phyloP scores from a whole-genome alignment of 2,797 vertebrate genomes.

The Myotis daubentonii region DNA sequence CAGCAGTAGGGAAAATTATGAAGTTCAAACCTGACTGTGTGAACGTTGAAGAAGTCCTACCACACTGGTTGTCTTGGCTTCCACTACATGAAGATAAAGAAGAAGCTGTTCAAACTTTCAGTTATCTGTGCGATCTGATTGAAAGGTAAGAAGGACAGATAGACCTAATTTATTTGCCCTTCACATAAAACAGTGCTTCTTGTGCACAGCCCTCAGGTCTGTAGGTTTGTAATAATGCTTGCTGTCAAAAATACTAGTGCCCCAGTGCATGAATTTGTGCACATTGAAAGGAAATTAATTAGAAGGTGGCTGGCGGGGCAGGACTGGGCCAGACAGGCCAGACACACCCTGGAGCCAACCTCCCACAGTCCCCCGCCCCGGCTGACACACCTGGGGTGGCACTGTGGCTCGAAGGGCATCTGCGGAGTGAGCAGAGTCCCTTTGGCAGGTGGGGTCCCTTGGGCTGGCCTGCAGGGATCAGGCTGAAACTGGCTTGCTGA shows the following conservation, averaged over 20 bases:
- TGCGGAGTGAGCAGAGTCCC: too few species aligned
- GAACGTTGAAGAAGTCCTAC: conserved; percentile 94
- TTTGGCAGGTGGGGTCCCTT: too few species aligned
- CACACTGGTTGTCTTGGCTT: conserved; percentile 98
- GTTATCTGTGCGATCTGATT: conserved; percentile 97
- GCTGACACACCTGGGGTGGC: too few species aligned
- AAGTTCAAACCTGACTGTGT: conserved; percentile 96
- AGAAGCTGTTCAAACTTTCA: conserved; percentile 97
- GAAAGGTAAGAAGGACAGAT: conserved; percentile 90
- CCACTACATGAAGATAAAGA: conserved; percentile 99
- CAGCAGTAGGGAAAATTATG: conserved; percentile 97
- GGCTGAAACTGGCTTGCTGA: too few species aligned
- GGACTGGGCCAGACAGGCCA: too few species aligned
- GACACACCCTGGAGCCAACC: too few species aligned
- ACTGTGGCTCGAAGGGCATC: fast-evolving
- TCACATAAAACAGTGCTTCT: not conserved
- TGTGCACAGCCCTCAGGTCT: not conserved
- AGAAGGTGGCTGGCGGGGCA: too few species aligned
- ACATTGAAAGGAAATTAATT: too few species aligned
- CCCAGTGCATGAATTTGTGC: too few species aligned
- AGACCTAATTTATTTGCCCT: not conserved
- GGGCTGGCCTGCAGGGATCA: too few species aligned
- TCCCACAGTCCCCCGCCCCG: too few species aligned
- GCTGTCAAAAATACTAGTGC: not conserved
- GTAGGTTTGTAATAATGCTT: not conserved